Evolutionary conservation across 1,140 invertebrate genomes (phyloP), one percentile per base, ranked within the genome.

Genomic region (Metaphire vulgaris): DNA sequence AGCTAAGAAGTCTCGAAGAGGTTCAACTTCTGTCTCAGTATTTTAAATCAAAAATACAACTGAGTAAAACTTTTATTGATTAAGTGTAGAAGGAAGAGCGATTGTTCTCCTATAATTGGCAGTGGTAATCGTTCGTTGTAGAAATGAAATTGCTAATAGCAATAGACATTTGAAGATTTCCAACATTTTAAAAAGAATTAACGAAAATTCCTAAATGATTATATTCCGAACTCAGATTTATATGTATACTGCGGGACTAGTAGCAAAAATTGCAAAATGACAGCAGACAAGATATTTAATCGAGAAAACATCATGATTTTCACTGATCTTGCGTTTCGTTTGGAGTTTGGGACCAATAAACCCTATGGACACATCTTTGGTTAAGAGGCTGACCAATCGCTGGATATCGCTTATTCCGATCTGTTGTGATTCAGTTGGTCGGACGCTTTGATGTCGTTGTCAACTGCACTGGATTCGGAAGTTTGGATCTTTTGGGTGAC

Each of bases 381-480:
- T n/a, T n/a, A n/a, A n/a, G n/a, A n/a, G n/a, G n/a, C n/a, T n/a
- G n/a, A n/a, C n/a, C n/a, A n/a, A n/a, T n/a, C n/a, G n/a, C n/a
- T n/a, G n/a, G n/a, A 29, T 70, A 33, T 69, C 33, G 1, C 12
- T 34, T 75, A 30, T 34, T 69, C 33, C 0, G 64, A 64, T 28
- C 21, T 41, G 41, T 72, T 16, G 34, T 78, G 29, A 69, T 76
- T 21, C 78, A 83, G 81, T 76, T 83, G 28, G 72, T 74, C n/a
- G 79, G 74, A 6, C 68, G 90, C 66, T 95, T 89, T 83, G 91
- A 97, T 85, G 85, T 94, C 1, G 88, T 96, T 32, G 89, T 97
- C 0, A 98, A 98, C 83, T 97, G 95, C 82, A 90, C 91, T 0
- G 95, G 95, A 1, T 86, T 97, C 56, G 92, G 92, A 12, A 90